Evolutionary conservation across 2,888 invertebrate species (phyloP), one percentile per base, ranked within the genome.

Genomic region (Melanostoma mellinum): DNA sequence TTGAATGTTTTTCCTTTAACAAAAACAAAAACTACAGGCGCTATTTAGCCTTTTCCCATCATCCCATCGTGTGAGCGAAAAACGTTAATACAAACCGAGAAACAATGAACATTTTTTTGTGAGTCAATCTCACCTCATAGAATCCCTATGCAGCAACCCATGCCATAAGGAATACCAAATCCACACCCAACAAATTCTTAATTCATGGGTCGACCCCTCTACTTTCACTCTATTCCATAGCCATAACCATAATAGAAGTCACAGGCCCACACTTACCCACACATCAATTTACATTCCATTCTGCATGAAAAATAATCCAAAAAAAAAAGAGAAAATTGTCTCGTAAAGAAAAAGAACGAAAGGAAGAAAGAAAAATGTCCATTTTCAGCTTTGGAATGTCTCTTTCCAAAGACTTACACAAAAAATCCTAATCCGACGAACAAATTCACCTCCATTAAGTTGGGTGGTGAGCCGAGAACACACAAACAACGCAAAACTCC

Each of bases 281-380:
- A 84, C 79, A 84, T 79, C 79, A 79, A 84, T 84, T 84, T 84
- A 84, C 84, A 79, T 84, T 84, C 84, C 84, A 79, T 84, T 84
- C 84, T 75, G 46, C 84, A 84, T 72, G 79, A 71, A 65, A 61
- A 55, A 61, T 79, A 75, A 84, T 79, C 69, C 55, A 38, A 71
- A 71, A 56, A 78, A 79, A 68, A 56, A 78, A 79, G 63, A 74
- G 20, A 20, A 20, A 20, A 20, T 72, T 63, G 61, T 48, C n/a
- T 61, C 61, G 9, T 30, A 63, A 79, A 68, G 68, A 79, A 73
- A 76, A 75, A 67, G 53, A 69, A 36, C 4, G 8, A 42, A 56
- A 48, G 5, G 40, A 36, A 42, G 72, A 61, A 53, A 71, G 42
- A 67, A 72, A 69, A 79, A 69, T 75, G 56, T 50, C 63, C 73